Evolutionary conservation across 1,140 invertebrate genomes (phyloP).

Genomic region (Tetranychus urticae): DNA sequence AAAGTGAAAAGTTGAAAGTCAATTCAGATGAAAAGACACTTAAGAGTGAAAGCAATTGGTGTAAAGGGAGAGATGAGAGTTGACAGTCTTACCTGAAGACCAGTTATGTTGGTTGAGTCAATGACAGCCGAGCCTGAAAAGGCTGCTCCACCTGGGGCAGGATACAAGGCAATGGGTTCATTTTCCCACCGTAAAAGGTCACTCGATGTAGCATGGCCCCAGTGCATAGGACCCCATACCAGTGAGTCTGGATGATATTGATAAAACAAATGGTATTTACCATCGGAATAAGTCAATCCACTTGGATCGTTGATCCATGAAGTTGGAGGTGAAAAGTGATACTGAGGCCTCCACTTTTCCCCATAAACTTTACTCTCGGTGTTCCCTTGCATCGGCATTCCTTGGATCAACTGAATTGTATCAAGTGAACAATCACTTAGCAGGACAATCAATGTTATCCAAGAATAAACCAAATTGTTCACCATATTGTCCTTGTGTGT

Average conservation of each 20-base stretch:
- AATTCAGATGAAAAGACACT: background rate
- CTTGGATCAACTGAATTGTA: too few species aligned
- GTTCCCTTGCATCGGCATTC: too few species aligned
- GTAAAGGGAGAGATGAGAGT: background rate
- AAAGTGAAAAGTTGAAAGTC: too few species aligned
- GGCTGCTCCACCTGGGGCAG: background rate
- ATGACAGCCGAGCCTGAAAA: slow-evolving; percentile 4
- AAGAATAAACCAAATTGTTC: too few species aligned
- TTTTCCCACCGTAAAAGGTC: slow-evolving; percentile 6
- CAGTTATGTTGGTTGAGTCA: slow-evolving; percentile 2
- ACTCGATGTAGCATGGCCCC: slow-evolving; percentile 1
- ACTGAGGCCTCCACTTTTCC: background rate
- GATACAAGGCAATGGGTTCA: background rate
- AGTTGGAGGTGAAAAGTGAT: background rate
- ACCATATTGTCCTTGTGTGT: too few species aligned
- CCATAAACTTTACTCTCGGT: too few species aligned
- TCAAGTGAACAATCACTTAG: too few species aligned
- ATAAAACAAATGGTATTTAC: slow-evolving; percentile 2
- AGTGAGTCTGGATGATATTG: slow-evolving; percentile 1
- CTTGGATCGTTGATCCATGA: slow-evolving; percentile 7
- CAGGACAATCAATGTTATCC: too few species aligned
- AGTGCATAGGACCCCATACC: slow-evolving; percentile 1
- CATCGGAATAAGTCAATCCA: background rate
- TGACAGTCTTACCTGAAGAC: background rate
- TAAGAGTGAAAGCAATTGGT: background rate